Base-by-base conservation (phyloP, 2,888 invertebrate genomes). In the Aelia acuminata region DNA sequence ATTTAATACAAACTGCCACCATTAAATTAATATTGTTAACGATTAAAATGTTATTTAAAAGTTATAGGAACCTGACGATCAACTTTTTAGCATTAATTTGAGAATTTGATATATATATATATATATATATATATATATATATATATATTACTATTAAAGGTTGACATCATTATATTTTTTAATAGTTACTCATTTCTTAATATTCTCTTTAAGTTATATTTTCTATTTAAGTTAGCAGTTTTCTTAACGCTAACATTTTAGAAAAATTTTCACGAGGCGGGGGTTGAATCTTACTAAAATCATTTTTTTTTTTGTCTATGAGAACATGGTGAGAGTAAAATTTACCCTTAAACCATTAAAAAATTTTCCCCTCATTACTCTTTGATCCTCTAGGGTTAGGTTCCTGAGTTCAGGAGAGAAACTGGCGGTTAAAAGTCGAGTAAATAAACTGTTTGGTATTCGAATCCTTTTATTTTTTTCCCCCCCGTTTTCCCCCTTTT, bases 361-460 rank as follows among this genome's bases (percentile, higher is more conserved):
- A 18, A 5, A 18, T 57, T 70, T 70, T 18, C 2, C 63, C 63
- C 63, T 70, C 63, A 70, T 70, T 70, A 70, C 35, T 70, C 63
- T 31, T 70, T 70, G 63, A 70, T 70, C 63, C 31, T 8, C 63
- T 35, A 31, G 0, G 31, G 63, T 22, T 70, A 35, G 63, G 63
- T 70, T 70, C 7, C 63, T 35, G 31, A 35, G 57, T 57, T 57
- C 26, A 57, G 20, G 35, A 35, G 18, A 7, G 31, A 22, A 70
- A 31, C 31, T 70, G 26, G 63, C 63, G 63, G 63, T 70, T 70
- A 35, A 70, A 70, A 70, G 63, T 70, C 63, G 63, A 47, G 80
- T 47, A 80, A 80, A 80, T 47, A 80, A 80, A 80, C 80, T 43
- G 80, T 47, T 80, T 80, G 39, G 39, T 47, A 80, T 80, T 43